Conservation (phyloP, 2,888 invertebrate species). For the Alloscopus bannaensis region DNA sequence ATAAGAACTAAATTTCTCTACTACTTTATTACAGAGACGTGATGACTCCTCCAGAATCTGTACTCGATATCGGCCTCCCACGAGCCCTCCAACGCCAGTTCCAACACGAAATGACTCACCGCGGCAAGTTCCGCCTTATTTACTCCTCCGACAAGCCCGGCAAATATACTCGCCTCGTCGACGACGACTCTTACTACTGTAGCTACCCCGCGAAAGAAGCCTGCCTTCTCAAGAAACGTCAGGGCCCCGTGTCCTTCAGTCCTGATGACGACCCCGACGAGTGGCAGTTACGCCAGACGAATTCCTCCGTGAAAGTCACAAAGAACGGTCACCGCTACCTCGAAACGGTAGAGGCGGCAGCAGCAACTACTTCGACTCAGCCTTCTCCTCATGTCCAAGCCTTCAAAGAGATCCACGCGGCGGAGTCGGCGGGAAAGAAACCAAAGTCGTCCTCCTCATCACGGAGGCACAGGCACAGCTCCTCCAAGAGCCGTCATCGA, state of each 20-base stretch:
- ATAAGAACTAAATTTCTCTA: too few relatives aligned
- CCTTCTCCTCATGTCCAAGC: not conserved
- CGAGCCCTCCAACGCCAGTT: conserved; percentile 78
- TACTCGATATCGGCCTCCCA: conserved; percentile 14
- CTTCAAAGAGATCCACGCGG: not conserved
- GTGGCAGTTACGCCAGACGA: conserved; percentile 5
- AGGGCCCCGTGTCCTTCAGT: not conserved
- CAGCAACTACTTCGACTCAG: not conserved
- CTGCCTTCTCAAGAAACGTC: not conserved
- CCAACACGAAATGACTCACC: conserved; percentile 84
- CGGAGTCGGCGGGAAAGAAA: not conserved
- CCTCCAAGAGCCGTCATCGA: not conserved
- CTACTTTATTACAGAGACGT: too few relatives aligned
- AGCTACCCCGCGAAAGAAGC: conserved; percentile 7
- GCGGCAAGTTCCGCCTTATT: conserved; percentile 81
- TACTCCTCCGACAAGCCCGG: conserved; percentile 66
- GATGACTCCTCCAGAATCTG: not conserved
- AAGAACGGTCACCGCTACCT: conserved; percentile 31
- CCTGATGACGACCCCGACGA: conserved; percentile 15
- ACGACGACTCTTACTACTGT: conserved; percentile 77
- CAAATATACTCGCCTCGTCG: conserved; percentile 79
- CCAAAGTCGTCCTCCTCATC: not conserved
- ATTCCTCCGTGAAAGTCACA: conserved; percentile 15
- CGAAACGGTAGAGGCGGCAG: conserved; percentile 25
- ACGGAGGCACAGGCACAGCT: too few relatives aligned